Evolutionary conservation across 2,888 invertebrate genomes (phyloP).

Genomic region (Sesamia inferens): DNA sequence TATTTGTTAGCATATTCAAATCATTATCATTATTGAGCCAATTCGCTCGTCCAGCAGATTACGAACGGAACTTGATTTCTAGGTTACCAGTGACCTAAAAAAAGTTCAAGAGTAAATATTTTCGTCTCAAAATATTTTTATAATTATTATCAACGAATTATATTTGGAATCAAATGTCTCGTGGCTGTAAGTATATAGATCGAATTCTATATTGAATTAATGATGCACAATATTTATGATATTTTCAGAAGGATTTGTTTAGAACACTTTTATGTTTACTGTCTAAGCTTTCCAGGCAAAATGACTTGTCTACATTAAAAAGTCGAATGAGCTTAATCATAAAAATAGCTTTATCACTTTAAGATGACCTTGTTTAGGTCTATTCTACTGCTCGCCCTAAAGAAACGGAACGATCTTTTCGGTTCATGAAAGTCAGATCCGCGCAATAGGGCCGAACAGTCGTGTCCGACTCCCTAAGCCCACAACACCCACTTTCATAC

Average conservation of each 20-base stretch:
- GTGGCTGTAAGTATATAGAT: conserved; percentile 4
- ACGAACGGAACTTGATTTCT: conserved; percentile 1
- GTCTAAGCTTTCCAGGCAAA: conserved; percentile 8
- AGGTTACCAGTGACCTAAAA: neutral
- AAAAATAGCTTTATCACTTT: neutral
- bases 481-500: neutral
- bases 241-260: conserved; percentile 34
- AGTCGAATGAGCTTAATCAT: neutral
- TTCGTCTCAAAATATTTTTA: neutral
- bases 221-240: conserved; percentile 41
- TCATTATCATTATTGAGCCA: conserved; percentile 15
- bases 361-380: too few relatives aligned
- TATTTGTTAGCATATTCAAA: conserved; percentile 28
- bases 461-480: neutral
- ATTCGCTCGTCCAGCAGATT: conserved; percentile 24
- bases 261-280: conserved; percentile 12
- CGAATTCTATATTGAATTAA: conserved; percentile 25
- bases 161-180: neutral
- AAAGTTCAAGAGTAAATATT: neutral
- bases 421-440: neutral
- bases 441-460: too few relatives aligned
- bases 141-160: neutral
- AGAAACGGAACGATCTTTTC: neutral
- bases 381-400: neutral
- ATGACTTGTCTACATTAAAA: neutral